Evolutionary conservation across 2,888 invertebrate genomes (phyloP).

Genomic region (Pogonocherus hispidulus): DNA sequence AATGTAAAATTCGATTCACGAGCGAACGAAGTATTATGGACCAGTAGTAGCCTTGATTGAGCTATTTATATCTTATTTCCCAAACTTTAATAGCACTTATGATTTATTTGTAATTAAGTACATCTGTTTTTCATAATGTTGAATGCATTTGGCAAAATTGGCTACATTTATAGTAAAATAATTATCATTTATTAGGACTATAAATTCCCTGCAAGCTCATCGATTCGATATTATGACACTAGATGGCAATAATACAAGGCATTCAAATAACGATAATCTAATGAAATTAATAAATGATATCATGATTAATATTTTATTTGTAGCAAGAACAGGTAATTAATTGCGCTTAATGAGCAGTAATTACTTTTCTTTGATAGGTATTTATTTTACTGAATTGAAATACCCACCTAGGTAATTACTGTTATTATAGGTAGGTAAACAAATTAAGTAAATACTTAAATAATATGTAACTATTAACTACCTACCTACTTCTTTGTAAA

Average conservation of each 20-base stretch:
- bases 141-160: not conserved
- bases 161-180: not conserved
- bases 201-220: constrained; percentile 8
- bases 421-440: no score
- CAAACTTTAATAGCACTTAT: no score
- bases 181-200: not conserved
- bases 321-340: no score
- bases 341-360: no score
- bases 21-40: not conserved
- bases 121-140: not conserved
- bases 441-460: no score
- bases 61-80: no score
- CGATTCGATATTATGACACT: constrained; percentile 33
- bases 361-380: no score
- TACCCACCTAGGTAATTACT: no score
- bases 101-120: not conserved
- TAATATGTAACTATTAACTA: no score
- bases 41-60: not conserved
- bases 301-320: no score
- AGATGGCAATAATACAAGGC: constrained; percentile 39
- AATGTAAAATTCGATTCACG: not conserved
- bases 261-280: not conserved
- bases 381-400: no score
- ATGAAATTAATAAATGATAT: not conserved
- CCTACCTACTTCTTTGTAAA: no score